A percentile compares a stretch with the other conserved stretches of the same genome.
phyloP scores from a whole-genome alignment of 92 coral and sea anemone genomes.

The Zoanthus sociatus region DNA sequence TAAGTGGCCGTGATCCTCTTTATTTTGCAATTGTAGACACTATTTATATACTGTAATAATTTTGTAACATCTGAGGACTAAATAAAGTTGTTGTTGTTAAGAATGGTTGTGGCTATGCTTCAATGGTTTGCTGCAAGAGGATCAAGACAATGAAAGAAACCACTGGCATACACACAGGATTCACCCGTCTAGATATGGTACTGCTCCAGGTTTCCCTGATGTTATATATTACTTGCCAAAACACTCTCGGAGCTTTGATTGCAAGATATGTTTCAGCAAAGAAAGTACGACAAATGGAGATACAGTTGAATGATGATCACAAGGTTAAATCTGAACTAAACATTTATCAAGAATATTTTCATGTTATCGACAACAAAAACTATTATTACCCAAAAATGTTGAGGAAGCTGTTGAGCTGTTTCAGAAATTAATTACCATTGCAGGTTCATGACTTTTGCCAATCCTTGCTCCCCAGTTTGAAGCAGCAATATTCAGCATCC shows the following conservation, averaged over 20 bases:
- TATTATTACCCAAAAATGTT: constrained; percentile 6
- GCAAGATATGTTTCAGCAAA: not conserved
- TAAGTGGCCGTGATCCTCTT: too few relatives aligned
- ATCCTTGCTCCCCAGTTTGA: not conserved
- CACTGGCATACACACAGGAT: constrained; percentile 7
- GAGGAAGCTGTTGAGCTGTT: constrained; percentile 13
- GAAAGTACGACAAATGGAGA: constrained; percentile 8
- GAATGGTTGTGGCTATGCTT: constrained; percentile 53
- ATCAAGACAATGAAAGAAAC: not conserved
- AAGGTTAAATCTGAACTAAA: constrained; percentile 5
- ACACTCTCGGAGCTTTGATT: not conserved
- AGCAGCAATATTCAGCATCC: constrained; percentile 6
- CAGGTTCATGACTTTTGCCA: constrained; percentile 9
- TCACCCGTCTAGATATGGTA: constrained; percentile 1
- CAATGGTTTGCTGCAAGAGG: not conserved
- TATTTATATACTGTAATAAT: too few relatives aligned
- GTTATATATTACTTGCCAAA: constrained; percentile 2
- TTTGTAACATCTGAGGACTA: too few relatives aligned
- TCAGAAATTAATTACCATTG: constrained; percentile 14
- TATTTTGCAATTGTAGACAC: too few relatives aligned
- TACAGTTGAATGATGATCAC: not conserved
- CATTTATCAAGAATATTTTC: not conserved
- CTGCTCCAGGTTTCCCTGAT: not conserved
- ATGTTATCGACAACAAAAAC: not conserved
- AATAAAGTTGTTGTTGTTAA: too few relatives aligned